Evolutionary conservation across 2,113 vertebrate species (phyloP), one percentile per base, ranked within the genome.

Genomic region (Podilymbus podiceps): DNA sequence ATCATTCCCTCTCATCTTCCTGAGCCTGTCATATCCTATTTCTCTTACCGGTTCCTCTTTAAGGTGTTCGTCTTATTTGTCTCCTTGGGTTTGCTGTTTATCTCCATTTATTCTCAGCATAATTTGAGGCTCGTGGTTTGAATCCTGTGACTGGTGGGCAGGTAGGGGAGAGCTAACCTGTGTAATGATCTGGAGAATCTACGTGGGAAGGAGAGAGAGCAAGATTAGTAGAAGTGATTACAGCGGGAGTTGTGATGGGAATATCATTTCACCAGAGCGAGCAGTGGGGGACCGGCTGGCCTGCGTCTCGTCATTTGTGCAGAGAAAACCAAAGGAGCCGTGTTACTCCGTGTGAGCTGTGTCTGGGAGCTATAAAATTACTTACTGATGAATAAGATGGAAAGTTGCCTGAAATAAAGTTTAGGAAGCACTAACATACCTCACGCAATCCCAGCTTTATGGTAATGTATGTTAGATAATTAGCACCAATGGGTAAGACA

Each of bases 71-170:
- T 76, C 91, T 94, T 94, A 96, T 87, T 95, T 94, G 68, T 94
- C 95, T 97, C 95, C 91, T 96, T 88, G 68, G 95, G 93, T 96
- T 97, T 94, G 76, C 94, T 97, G 94, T 95, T 97, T 97, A 97
- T 95, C 95, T 95, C 84, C 95, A 88, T 96, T 97, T 96, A 97
- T 94, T 95, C 92, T 94, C 91, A 64, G 95, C 75, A 92, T 95
- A 97, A 96, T 96, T 95, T 91, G 49, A 94, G 90, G 93, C 82
- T 92, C 8, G 5, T 93, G 80, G 87, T 90, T 95, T 87, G 84
- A 96, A 96, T 96, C 91, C 94, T 82, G 85, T 30, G n/a, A 97
- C 78, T 85, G 82, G 95, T 93, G 74, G 56, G 88, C 68, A 69
- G 76, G 84, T 19, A 23, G 73, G 75, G 59, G 47, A 94, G 94